phyloP scores from a whole-genome alignment of 2,797 vertebrate genomes.

The Acridotheres tristis region DNA sequence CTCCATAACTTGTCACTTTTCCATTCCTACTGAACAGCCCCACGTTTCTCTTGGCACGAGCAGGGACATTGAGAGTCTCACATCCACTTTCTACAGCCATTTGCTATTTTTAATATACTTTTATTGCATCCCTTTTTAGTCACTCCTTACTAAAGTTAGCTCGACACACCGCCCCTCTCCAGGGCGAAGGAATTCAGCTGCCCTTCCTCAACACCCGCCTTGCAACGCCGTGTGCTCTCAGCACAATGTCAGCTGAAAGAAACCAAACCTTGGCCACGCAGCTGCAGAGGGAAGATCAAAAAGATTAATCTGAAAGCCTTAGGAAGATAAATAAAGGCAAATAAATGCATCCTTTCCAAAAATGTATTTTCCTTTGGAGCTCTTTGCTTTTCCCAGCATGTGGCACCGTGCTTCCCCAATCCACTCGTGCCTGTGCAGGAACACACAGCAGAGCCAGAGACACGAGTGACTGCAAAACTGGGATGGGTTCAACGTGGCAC shows the following conservation, averaged over 20 bases:
- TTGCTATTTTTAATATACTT: not conserved
- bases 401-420: not conserved
- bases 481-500: not conserved
- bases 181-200: not conserved
- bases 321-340: conserved; percentile 38
- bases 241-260: not conserved
- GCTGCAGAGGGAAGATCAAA: conserved; percentile 9
- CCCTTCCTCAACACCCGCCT: not conserved
- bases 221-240: not conserved
- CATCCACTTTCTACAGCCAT: not conserved
- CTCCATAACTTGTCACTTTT: not conserved
- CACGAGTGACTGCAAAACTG: fast-evolving
- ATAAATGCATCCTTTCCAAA: conserved; percentile 5
- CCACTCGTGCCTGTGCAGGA: not conserved
- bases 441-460: fast-evolving
- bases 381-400: not conserved
- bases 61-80: not conserved
- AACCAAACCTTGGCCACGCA: not conserved
- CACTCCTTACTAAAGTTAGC: not conserved
- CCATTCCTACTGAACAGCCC: not conserved
- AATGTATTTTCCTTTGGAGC: not conserved
- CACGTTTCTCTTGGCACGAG: fast-evolving
- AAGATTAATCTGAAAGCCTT: not conserved
- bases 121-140: not conserved
- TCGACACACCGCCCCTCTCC: not conserved